Conservation (phyloP, 2,797 vertebrate genomes). For the Anolis apletophallus region DNA sequence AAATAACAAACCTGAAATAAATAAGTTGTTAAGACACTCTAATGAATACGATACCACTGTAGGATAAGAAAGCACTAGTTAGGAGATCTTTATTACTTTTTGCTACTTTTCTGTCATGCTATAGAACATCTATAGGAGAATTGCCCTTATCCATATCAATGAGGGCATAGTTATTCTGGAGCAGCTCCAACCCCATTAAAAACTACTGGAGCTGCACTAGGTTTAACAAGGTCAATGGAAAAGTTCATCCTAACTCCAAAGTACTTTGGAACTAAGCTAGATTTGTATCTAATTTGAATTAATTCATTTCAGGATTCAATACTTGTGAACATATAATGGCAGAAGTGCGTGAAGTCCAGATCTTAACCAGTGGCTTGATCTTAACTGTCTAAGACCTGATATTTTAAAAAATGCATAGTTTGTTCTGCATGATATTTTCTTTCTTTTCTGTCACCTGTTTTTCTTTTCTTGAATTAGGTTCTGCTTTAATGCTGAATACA, state of each 20-base stretch:
- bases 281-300: background rate
- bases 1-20: background rate
- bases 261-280: constrained; percentile 23
- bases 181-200: background rate
- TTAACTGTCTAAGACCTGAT: background rate
- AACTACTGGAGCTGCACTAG: constrained; percentile 8
- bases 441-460: constrained; percentile 1
- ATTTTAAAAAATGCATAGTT: background rate
- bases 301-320: background rate
- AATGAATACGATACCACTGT: background rate
- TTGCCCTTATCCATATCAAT: constrained; percentile 30
- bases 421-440: background rate
- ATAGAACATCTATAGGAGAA: constrained; percentile 2
- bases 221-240: constrained; percentile 9
- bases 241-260: background rate
- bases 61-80: constrained; percentile 1
- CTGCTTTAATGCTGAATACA: background rate
- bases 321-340: background rate
- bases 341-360: background rate
- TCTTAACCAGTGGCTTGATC: constrained; percentile 5
- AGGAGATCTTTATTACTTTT: constrained; percentile 7
- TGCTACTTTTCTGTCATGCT: background rate
- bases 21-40: too few species aligned
- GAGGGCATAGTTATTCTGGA: constrained; percentile 18
- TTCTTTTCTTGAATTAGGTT: background rate